These are phyloP conservation scores for Pempheris klunzingeri DNA, from an alignment of 2,797 vertebrate genomes.

Conservation along the genomic window DNA sequence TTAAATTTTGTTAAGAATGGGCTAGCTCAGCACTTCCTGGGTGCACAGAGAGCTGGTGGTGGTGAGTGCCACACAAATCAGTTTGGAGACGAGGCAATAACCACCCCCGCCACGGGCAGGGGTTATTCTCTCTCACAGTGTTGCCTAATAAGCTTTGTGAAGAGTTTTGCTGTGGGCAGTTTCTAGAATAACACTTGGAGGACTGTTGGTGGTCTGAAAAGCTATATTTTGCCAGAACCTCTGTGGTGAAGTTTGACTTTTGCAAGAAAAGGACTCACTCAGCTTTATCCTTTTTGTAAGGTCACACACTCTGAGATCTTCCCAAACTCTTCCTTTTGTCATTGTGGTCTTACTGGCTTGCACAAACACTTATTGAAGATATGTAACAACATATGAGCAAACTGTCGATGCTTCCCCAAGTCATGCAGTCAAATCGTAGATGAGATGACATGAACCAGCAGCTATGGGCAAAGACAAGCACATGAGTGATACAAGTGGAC, in stretches of 20 bases:
- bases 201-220: conserved; percentile 24
- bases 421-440: background rate
- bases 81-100: conserved; percentile 58
- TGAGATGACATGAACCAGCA: background rate
- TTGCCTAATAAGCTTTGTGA: conserved; percentile 49
- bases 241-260: background rate
- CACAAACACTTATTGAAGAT: background rate
- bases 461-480: background rate
- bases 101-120: conserved; percentile 47
- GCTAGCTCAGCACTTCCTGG: conserved; percentile 68
- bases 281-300: conserved; percentile 1
- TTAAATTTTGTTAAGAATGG: conserved; percentile 54
- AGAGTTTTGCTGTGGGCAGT: conserved; percentile 33
- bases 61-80: conserved; percentile 65
- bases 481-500: background rate
- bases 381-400: background rate
- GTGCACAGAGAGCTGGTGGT: conserved; percentile 37
- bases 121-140: conserved; percentile 46
- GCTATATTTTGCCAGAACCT: conserved; percentile 21
- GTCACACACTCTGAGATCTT: background rate
- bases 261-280: background rate
- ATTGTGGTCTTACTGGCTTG: background rate
- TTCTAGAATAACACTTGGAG: conserved; percentile 39
- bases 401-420: background rate
- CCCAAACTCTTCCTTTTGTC: background rate